Base-by-base conservation (phyloP, 2,113 vertebrate species). In the Amblyornis subalaris region DNA sequence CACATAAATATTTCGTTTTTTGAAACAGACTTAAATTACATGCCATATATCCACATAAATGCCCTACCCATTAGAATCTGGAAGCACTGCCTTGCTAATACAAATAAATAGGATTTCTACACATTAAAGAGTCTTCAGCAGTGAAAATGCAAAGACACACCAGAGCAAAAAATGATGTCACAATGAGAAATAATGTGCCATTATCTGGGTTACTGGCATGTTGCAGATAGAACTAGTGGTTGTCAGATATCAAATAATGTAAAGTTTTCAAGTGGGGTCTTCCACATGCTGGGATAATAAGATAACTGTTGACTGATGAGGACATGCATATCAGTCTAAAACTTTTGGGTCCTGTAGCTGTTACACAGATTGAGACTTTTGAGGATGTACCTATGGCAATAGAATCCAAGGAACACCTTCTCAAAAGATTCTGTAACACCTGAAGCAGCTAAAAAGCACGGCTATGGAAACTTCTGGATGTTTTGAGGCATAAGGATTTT, bases 331-430 rank as follows among this genome's bases (percentile, higher is more conserved):
- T 40, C 1, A 0, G 8, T 44, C 22, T 64, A 72, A 50, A 92
- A 45, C 1, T 22, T 67, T 60, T 55, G 15, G 8, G 21, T 1
- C n/a, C 65, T 60, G 9, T 28, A 53, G 6, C 28, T 84, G 66
- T 65, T 51, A 47, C 2, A 2, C 4, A 13, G 6, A 8, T 42
- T 67, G 44, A 75, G 57, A 67, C 18, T 78, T 88, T 5, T 78
- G 18, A 79, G 23, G 18, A 10, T 12, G 7, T 40, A 36, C 5
- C 1, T 54, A 44, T 1, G 0, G 17, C 33, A 71, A 6, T 12
- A n/a, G 20, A 71, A 81, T 58, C 22, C 18, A 48, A 70, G 10
- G 4, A 88, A 21, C 33, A 58, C 4, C 20, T 62, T 78, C 20
- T 20, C 19, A 66, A 67, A 83, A 65, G 55, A 73, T 80, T 51